Base-by-base conservation (phyloP, 2,113 vertebrate genomes). In the Patagioenas fasciata region DNA sequence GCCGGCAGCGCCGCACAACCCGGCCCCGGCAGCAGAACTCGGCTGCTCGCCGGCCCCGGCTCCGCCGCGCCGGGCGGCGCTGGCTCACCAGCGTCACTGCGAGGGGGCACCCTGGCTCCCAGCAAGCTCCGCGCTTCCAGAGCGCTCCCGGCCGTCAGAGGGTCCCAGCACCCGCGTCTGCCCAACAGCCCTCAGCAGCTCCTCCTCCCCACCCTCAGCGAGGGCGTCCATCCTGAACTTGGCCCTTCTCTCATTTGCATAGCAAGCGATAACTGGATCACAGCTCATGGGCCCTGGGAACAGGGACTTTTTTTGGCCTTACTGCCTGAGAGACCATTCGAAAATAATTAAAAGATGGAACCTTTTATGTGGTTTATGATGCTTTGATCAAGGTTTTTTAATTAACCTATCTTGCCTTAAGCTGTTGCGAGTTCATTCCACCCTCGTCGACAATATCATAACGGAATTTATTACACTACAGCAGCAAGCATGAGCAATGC, bases 331-430 rank as follows among this genome's bases (percentile, higher is more conserved):
- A 97, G 60, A 80, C 74, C 66, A 80, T 96, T 92, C 16, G 3
- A 95, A 94, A 96, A 97, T 97, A 98, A 97, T 97, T 97, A 96
- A 95, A 94, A 97, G 84, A 96, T 65, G 90, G 96, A 96, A 86
- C 51, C 54, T 95, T 97, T 97, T 72, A 95, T 95, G 92, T 67
- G 48, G 34, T 92, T 95, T 96, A 93, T 86, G 93, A 84, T 9
- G 32, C 95, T 98, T 96, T 96, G 95, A 97, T 96, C 97, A 93
- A 94, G 95, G 93, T 92, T 97, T 97, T 96, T 98, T 97, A 97
- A 98, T 98, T 97, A 98, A 97, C 96, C 95, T 92, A 80, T 95
- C 96, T 96, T 94, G 93, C 95, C 96, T 93, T 88, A 95, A 97
- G 95, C 74, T 72, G 67, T 86, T 88, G 32, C 38, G 31, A 94